phyloP scores from a whole-genome alignment of 1,140 invertebrate genomes.

The Euborellia annulipes region DNA sequence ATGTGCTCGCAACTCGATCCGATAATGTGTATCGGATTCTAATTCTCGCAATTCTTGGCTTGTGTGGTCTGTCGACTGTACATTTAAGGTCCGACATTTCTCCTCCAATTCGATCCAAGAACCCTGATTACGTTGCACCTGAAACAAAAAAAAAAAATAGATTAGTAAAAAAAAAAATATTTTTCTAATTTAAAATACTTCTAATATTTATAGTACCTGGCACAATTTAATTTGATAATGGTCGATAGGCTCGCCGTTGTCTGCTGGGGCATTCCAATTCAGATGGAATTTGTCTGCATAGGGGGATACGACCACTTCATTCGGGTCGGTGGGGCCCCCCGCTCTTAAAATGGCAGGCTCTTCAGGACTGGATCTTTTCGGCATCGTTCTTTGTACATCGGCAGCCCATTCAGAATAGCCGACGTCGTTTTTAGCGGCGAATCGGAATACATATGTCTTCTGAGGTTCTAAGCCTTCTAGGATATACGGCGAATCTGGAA shows the following conservation, averaged over 20 bases:
- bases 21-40: slow-evolving; percentile 58
- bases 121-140: slow-evolving; percentile 20
- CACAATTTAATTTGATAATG: slow-evolving; percentile 66
- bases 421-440: slow-evolving; percentile 69
- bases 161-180: slow-evolving; percentile 1
- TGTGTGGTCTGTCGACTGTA: slow-evolving; percentile 39
- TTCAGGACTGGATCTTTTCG: slow-evolving; percentile 35
- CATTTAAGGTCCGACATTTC: slow-evolving; percentile 37
- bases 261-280: slow-evolving; percentile 61
- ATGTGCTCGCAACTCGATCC: slow-evolving; percentile 64
- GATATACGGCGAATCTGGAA: slow-evolving; percentile 40
- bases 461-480: slow-evolving; percentile 64
- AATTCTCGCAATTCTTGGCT: slow-evolving; percentile 48
- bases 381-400: slow-evolving; percentile 36
- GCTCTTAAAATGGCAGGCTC: slow-evolving; percentile 33
- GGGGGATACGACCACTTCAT: slow-evolving; percentile 29
- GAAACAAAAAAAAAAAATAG: slow-evolving; percentile 1
- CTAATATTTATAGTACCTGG: slow-evolving; percentile 44
- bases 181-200: neutral
- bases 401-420: slow-evolving; percentile 57
- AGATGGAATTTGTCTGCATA: slow-evolving; percentile 64
- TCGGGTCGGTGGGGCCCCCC: slow-evolving; percentile 1
- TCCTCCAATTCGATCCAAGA: slow-evolving; percentile 39
- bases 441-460: slow-evolving; percentile 67
- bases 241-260: slow-evolving; percentile 80